Base-by-base conservation (phyloP, 1,140 invertebrate species). In the Magallana ariakensis region DNA sequence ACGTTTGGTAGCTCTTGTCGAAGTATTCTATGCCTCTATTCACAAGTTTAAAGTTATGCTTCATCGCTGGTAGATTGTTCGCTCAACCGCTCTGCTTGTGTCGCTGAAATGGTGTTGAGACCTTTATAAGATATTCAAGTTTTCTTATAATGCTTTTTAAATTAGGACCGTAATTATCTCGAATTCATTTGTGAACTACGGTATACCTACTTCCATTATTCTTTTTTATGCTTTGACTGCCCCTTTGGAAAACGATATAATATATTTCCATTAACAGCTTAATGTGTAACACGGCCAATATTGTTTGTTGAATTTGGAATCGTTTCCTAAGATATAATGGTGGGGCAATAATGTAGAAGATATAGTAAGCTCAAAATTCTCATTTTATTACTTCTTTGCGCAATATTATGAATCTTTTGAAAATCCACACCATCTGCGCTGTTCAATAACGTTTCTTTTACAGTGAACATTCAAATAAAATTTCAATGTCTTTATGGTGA, bases 1-100 rank as follows among this genome's bases (percentile, higher is more conserved):
- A 22, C 22, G 13, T 22, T 75, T 9, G 66, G 33, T 75, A 26
- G 22, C 66, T 75, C 11, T 75, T 22, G 19, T 75, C 26, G 11
- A 13, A 0, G 10, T 26, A 26, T 75, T 75, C 19, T 75, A 26
- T 66, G 15, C 22, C 8, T 26, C 66, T 46, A 75, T 75, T 75
- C 33, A 75, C 33, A 33, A 13, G 19, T 75, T 75, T 75, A 75
- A 75, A 75, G 66, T 75, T 75, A 33, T 75, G 66, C 66, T 75
- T 22, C 66, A 33, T 75, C 66, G 66, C 33, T 3, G 22, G 15
- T 75, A 75, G 9, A 62, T 62, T 62, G 58, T 62, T 62, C 19
- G 15, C 16, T 75, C 22, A 13, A 26, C 22, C 66, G 26, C 2
- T 19, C 11, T 75, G 22, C 66, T 75, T 75, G 66, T 75, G 66